phyloP scores from a whole-genome alignment of 2,797 vertebrate species.

The Erithacus rubecula region DNA sequence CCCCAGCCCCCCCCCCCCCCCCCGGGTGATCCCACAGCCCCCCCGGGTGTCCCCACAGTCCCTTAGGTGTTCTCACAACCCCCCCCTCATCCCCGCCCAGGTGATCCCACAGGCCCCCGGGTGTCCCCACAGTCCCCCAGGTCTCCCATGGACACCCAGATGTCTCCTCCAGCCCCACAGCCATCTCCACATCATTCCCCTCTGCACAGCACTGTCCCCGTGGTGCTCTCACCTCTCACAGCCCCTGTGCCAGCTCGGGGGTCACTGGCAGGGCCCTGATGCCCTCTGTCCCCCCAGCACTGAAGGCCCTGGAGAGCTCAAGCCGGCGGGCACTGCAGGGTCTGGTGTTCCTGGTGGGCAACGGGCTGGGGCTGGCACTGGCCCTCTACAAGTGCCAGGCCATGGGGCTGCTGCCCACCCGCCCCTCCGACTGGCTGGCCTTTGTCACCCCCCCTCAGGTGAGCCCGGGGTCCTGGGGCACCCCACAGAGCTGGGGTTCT shows the following conservation, averaged over 20 bases:
- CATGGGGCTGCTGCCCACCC: conserved; percentile 95
- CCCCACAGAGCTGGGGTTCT: too few species aligned
- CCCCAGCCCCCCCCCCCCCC: too few species aligned
- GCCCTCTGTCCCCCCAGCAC: conserved; percentile 72
- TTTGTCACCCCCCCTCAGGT: conserved; percentile 94
- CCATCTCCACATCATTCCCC: neutral
- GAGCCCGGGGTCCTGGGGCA: neutral
- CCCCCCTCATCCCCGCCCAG: too few species aligned
- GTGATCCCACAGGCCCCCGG: too few species aligned
- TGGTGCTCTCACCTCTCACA: neutral
- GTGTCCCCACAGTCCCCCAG: too few species aligned
- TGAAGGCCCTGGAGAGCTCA: conserved; percentile 95
- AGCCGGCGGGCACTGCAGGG: conserved; percentile 96
- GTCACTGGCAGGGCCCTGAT: fast-evolving
- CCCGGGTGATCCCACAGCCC: too few species aligned
- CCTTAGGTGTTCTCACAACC: neutral
- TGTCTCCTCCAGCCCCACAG: too few species aligned
- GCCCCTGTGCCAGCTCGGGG: fast-evolving
- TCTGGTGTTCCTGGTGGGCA: conserved; percentile 92
- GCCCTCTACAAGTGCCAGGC: conserved; percentile 98
- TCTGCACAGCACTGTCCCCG: fast-evolving
- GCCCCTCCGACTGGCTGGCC: conserved; percentile 96
- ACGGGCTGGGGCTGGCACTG: conserved; percentile 90
- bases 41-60: too few species aligned
- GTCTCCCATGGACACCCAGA: too few species aligned